phyloP scores from a whole-genome alignment of 2,113 vertebrate genomes.

The Dunckerocampus dactyliophorus region DNA sequence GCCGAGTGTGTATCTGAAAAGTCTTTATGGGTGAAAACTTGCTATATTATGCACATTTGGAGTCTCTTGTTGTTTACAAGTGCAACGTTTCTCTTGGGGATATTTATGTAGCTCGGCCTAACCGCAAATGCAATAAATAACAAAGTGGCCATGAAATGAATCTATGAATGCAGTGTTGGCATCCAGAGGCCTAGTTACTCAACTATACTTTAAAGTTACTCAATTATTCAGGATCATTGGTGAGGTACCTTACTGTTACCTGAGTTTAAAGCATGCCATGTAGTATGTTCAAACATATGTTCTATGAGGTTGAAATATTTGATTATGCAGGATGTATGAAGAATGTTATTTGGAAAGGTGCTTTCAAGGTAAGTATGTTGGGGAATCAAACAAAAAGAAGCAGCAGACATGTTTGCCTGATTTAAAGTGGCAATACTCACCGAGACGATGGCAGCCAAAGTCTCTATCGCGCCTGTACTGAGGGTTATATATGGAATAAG shows the following conservation, averaged over 20 bases:
- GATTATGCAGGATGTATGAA: too few species aligned
- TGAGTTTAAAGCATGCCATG: too few species aligned
- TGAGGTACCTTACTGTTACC: neutral
- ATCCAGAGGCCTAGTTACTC: too few species aligned
- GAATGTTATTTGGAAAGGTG: neutral
- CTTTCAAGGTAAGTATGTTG: neutral
- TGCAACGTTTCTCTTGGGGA: neutral
- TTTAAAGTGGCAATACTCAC: slow-evolving; percentile 73
- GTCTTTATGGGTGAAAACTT: neutral
- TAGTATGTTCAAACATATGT: neutral
- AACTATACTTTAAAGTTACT: neutral
- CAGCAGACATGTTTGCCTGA: neutral
- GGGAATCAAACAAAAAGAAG: neutral
- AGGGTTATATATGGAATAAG: slow-evolving; percentile 86
- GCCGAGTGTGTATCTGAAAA: too few species aligned
- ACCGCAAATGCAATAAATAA: neutral
- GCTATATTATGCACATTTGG: neutral
- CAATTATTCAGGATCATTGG: neutral
- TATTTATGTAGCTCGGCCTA: too few species aligned
- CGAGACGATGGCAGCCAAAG: slow-evolving; percentile 81
- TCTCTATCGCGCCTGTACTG: slow-evolving; percentile 85
- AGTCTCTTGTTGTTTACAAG: neutral
- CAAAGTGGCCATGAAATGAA: neutral
- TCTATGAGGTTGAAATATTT: neutral
- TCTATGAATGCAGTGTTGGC: neutral